These are phyloP conservation scores for Allophyes oxyacanthae DNA, from an alignment of 2,888 invertebrate genomes.

Conservation along the genomic window DNA sequence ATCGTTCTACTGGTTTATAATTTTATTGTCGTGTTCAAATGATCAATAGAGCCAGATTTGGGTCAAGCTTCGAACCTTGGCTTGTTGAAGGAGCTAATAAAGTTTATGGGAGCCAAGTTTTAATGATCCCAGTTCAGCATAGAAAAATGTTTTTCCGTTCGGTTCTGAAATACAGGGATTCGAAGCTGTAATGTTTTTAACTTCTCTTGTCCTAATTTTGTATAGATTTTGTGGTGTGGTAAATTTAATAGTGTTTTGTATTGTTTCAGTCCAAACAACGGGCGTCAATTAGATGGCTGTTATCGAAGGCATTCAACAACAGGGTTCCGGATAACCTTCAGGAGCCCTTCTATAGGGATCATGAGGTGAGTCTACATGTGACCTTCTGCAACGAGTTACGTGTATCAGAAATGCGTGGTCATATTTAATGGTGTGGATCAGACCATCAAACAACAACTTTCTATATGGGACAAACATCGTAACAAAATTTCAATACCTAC, in stretches of 20 bases:
- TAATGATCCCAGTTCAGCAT: constrained; percentile 25
- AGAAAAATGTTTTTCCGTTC: constrained; percentile 3
- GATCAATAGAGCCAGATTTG: constrained; percentile 34
- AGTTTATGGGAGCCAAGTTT: constrained; percentile 29
- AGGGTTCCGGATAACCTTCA: constrained; percentile 97
- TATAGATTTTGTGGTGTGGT: not conserved
- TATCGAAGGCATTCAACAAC: constrained; percentile 98
- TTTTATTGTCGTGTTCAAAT: constrained; percentile 27
- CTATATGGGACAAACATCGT: no score
- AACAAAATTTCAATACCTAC: no score
- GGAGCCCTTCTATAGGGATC: constrained; percentile 98
- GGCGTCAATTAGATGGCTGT: constrained; percentile 98
- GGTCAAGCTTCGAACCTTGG: constrained; percentile 30
- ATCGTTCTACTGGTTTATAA: constrained; percentile 35
- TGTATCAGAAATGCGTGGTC: no score
- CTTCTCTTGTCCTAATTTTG: not conserved
- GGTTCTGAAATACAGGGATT: not conserved
- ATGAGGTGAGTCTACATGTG: constrained; percentile 91
- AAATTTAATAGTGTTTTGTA: constrained; percentile 18
- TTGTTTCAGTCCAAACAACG: constrained; percentile 97
- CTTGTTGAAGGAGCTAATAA: constrained; percentile 31
- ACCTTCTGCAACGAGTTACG: no score
- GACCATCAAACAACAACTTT: no score
- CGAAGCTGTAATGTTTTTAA: not conserved
- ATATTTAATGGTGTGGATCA: no score